phyloP scores from a whole-genome alignment of 2,797 vertebrate genomes.

The Tamandua tetradactyla region DNA sequence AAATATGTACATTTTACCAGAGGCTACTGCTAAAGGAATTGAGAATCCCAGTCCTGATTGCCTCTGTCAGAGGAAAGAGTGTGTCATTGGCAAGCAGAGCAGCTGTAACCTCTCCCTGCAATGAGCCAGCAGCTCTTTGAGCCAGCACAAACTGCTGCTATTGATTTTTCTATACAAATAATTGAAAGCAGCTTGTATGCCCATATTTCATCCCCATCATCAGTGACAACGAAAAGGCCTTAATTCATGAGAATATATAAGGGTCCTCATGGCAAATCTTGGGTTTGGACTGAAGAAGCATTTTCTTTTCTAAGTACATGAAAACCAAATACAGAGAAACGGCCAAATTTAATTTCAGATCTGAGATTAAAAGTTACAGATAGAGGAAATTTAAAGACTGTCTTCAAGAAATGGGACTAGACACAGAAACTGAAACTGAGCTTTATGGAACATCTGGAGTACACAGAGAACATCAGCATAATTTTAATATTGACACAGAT shows the following conservation, averaged over 20 bases:
- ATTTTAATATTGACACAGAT: neutral
- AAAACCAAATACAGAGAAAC: neutral
- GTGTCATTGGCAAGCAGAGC: neutral
- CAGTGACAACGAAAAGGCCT: neutral
- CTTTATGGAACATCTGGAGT: neutral
- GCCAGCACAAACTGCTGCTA: constrained; percentile 18
- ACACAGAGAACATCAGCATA: accelerated
- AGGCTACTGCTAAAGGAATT: neutral
- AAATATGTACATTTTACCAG: neutral
- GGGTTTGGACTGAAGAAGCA: constrained; percentile 11
- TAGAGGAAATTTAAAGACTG: neutral
- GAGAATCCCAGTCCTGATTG: neutral
- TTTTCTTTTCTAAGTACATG: constrained; percentile 34
- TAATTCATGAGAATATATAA: neutral
- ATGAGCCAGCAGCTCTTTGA: neutral
- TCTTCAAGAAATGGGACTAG: neutral
- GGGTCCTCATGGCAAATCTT: neutral
- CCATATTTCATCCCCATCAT: constrained; percentile 23
- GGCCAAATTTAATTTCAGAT: neutral
- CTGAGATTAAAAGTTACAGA: neutral
- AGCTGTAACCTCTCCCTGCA: neutral
- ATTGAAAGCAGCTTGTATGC: constrained; percentile 47
- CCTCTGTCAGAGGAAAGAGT: constrained; percentile 14
- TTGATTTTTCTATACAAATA: constrained; percentile 56
- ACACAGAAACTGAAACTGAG: neutral